Conservation (phyloP, 2,888 invertebrate species). For the Nesidiocoris tenuis region DNA sequence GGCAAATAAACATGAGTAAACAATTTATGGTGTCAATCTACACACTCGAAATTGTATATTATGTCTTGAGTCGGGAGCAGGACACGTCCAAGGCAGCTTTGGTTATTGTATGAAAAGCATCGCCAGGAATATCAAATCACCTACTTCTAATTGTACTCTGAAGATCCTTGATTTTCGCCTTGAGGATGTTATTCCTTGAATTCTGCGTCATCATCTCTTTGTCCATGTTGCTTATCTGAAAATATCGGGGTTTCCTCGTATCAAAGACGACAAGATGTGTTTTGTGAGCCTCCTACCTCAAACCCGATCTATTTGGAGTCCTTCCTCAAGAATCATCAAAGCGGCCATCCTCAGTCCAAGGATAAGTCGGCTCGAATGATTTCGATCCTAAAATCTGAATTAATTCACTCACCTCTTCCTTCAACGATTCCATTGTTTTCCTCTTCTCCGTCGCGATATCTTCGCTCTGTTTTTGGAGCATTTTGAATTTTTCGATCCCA, state of each 20-base stretch:
- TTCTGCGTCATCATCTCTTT: conserved; percentile 22
- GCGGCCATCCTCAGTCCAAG: no score
- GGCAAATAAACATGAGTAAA: not conserved
- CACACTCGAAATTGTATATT: no score
- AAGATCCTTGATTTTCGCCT: conserved; percentile 23
- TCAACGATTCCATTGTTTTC: conserved; percentile 12
- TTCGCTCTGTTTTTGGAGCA: conserved; percentile 20
- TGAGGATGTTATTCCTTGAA: conserved; percentile 20
- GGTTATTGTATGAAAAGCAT: no score
- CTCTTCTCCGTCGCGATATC: conserved; percentile 38
- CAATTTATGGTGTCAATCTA: not conserved
- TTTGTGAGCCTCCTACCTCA: no score
- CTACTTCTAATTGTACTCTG: conserved; percentile 21
- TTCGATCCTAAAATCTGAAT: no score
- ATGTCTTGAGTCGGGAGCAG: conserved; percentile 3
- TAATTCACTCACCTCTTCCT: conserved; percentile 22
- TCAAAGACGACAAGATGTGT: no score
- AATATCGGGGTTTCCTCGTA: not conserved
- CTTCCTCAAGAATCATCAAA: no score
- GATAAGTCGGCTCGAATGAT: no score
- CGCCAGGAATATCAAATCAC: conserved; percentile 5
- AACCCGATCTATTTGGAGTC: no score
- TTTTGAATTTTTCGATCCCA: conserved; percentile 27
- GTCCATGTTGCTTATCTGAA: conserved; percentile 25
- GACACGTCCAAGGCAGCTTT: no score